Base-by-base conservation (phyloP, 2,113 vertebrate genomes). In the Spermophilus dauricus region DNA sequence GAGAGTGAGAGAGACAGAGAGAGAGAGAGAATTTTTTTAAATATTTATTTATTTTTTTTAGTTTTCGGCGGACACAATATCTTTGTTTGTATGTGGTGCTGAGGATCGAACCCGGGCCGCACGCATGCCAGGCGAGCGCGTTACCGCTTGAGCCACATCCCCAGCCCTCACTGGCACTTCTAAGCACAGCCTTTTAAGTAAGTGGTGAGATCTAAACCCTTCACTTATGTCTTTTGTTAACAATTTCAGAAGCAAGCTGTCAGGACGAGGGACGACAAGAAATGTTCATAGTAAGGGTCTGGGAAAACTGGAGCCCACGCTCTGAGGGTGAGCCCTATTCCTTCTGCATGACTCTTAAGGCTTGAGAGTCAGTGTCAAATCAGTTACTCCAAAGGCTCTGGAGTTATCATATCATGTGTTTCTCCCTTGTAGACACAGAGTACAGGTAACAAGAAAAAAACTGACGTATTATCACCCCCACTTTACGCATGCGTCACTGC, bases 141-240 rank as follows among this genome's bases (percentile, higher is more conserved):
- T 5, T 42, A 42, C 4, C 4, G 39, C 39, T 42, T 42, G 39
- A 42, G 39, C 39, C 39, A 42, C 39, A 42, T 42, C 39, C 39
- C 39, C 39, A 42, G 39, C 39, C 39, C 18, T 96, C 58, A 90
- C 53, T 70, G 94, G 32, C 65, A 94, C 58, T 30, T 93, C 45
- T 72, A 94, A 85, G 39, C 13, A 93, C 48, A 93, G 32, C 65
- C 48, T 78, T 65, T 97, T 86, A 96, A 96, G 45, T 39, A 72
- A 9, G 10, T 14, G 65, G 11, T 30, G 51, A 69, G 39, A 85
- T 12, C 86, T 42, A 75, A 32, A 77, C 32, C 39, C 42, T 94
- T 84, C 51, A 37, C 2, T 7, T 32, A 51, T 4, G 53, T 26
- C 86, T 88, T 88, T 69, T 51, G 12, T 83, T 86, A 94, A 80